Percentiles rank a stretch among this genome's conserved stretches.
These are phyloP conservation scores for Pedionomus torquatus DNA, from an alignment of 2,113 vertebrate species.

Conservation along the genomic window DNA sequence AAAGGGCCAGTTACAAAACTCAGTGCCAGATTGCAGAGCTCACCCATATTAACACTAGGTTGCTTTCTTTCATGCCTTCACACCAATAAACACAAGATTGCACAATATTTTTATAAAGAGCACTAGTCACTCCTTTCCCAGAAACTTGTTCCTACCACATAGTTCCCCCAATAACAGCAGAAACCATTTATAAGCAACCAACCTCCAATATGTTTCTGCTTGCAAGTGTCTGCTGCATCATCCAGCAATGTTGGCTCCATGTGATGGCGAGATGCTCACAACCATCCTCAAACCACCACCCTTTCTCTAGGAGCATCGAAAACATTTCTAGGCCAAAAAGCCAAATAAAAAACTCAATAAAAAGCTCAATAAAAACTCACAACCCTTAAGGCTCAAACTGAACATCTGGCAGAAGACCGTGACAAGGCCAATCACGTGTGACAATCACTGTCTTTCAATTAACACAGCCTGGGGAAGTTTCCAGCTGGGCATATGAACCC, in stretches of 20 bases:
- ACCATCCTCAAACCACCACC: not conserved
- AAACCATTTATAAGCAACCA: not conserved
- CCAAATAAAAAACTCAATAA: not conserved
- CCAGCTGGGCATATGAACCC: not conserved
- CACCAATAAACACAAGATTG: not conserved
- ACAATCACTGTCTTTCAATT: not conserved
- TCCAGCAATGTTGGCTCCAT: not conserved
- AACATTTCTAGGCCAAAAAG: not conserved
- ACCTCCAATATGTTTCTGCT: not conserved
- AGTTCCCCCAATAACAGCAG: not conserved
- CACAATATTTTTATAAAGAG: not conserved
- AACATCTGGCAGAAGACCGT: not conserved
- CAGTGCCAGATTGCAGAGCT: not conserved
- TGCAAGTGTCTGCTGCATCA: not conserved
- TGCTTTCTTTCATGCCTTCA: not conserved
- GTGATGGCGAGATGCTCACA: fast-evolving
- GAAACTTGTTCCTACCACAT: not conserved
- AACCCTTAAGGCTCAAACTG: not conserved
- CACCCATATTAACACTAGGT: not conserved
- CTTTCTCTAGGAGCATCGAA: not conserved
- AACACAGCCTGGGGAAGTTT: not conserved
- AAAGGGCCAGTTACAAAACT: not conserved
- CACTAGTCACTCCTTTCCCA: not conserved
- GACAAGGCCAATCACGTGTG: not conserved
- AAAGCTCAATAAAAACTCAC: not conserved